Evolutionary conservation across 2,113 vertebrate species (phyloP).

Genomic region (Platichthys stellatus): DNA sequence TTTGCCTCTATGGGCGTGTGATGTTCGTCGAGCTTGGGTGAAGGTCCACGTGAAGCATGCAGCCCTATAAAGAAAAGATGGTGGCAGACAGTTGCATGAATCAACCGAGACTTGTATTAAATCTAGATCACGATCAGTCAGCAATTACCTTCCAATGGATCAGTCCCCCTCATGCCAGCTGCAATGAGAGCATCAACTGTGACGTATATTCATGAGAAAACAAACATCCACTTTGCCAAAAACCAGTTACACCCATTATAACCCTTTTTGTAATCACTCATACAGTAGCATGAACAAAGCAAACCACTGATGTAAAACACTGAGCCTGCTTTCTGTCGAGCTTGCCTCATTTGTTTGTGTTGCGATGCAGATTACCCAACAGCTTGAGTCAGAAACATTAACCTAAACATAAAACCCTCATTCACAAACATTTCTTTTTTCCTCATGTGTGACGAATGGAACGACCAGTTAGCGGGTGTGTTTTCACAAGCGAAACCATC

Average conservation of each 20-base stretch:
- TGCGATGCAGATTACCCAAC: conserved; percentile 27
- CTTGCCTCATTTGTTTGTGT: conserved; percentile 38
- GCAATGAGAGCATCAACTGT: conserved; percentile 12
- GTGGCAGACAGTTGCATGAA: background rate
- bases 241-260: conserved; percentile 7
- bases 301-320: conserved; percentile 17
- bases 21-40: conserved; percentile 19
- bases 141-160: conserved; percentile 1
- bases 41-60: conserved; percentile 30
- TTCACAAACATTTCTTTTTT: conserved; percentile 31
- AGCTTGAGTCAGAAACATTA: conserved; percentile 10
- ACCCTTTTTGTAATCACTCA: conserved; percentile 8
- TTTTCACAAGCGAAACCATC: conserved; percentile 56
- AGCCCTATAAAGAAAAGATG: conserved; percentile 18
- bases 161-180: background rate
- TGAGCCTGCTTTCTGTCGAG: conserved; percentile 8
- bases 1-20: conserved; percentile 42
- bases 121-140: conserved; percentile 12
- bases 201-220: conserved; percentile 21
- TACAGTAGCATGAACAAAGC: conserved; percentile 29
- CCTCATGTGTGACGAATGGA: conserved; percentile 41
- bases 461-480: conserved; percentile 19
- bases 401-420: conserved; percentile 2
- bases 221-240: conserved; percentile 28
- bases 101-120: background rate